Base-by-base conservation (phyloP, 1,140 invertebrate genomes). In the Drosophila sturtevanti region DNA sequence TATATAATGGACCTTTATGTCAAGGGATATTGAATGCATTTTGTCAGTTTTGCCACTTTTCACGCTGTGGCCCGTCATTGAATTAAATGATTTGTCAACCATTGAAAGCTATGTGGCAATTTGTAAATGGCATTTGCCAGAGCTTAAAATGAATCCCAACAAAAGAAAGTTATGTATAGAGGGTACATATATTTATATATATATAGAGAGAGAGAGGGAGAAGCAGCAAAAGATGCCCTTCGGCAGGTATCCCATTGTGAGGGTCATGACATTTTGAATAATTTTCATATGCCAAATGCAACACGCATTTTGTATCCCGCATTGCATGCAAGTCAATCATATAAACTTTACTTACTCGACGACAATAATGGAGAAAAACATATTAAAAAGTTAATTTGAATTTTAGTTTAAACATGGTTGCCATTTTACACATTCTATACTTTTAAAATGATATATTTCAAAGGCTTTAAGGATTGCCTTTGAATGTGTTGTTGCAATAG, bases 21-120 rank as follows among this genome's bases (percentile, higher is more conserved):
- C 11, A 18, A 12, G n/a, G n/a, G n/a, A n/a, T n/a, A n/a, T 41
- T 48, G 65, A 60, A 54, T 63, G 31, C 52, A 63, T 63, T 64
- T 67, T 31, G 41, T 18, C 16, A 58, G 44, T 37, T 67, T 31
- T 34, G 41, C 7, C 31, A 60, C 54, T 64, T 69, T 60, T 64
- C 68, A 37, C 62, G 63, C 69, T 63, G 78, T 35, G 58, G 72
- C 35, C 35, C 66, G 61, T 85, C 81, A 77, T 85, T 74, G 72
- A 84, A 86, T 86, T 86, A 81, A 77, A 86, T 81, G 74, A 77
- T 78, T 76, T 85, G 72, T 68, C 64, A 48, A 81, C 69, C 67
- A 81, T 77, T 62, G 72, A 65, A 58, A 72, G 76, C 62, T 77
- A 68, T 72, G 61, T 69, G 63, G 61, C 77, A 72, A 85, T 85